A percentile compares a stretch with the other conserved stretches of the same genome.
These are phyloP conservation scores for Carassius gibelio DNA, from an alignment of 2,113 vertebrate species.

Conservation along the genomic window DNA sequence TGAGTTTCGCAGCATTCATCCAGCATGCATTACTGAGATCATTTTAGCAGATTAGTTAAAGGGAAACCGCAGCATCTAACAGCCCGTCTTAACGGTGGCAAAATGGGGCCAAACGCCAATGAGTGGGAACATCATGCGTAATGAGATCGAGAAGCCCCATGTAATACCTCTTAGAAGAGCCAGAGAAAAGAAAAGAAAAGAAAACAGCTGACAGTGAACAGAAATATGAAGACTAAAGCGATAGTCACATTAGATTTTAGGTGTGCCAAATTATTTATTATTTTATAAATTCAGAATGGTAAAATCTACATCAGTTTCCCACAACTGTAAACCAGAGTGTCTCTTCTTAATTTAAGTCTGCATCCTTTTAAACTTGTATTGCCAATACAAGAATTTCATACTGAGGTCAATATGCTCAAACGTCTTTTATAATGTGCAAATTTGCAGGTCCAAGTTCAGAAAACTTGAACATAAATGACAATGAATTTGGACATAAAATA, in stretches of 20 bases:
- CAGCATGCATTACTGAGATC: conserved; percentile 8
- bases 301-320: not conserved
- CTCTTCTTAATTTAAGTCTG: not conserved
- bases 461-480: not conserved
- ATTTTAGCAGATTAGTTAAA: not conserved
- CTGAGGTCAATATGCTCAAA: not conserved
- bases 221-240: not conserved
- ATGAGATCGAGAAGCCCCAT: not conserved
- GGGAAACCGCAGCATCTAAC: conserved; percentile 6
- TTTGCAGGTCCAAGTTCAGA: not conserved
- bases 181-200: not conserved
- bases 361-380: not conserved
- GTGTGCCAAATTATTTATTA: not conserved
- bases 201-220: not conserved
- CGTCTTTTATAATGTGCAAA: not conserved
- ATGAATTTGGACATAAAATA: not conserved
- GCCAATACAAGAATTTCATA: not conserved
- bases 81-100: conserved; percentile 8
- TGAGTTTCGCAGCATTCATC: conserved; percentile 52
- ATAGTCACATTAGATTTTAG: not conserved
- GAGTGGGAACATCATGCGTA: not conserved
- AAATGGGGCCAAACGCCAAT: not conserved
- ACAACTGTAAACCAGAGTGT: not conserved
- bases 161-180: not conserved
- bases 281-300: not conserved